Base-by-base conservation (phyloP, 2,888 invertebrate genomes). In the Eumacrocentrus americanus region DNA sequence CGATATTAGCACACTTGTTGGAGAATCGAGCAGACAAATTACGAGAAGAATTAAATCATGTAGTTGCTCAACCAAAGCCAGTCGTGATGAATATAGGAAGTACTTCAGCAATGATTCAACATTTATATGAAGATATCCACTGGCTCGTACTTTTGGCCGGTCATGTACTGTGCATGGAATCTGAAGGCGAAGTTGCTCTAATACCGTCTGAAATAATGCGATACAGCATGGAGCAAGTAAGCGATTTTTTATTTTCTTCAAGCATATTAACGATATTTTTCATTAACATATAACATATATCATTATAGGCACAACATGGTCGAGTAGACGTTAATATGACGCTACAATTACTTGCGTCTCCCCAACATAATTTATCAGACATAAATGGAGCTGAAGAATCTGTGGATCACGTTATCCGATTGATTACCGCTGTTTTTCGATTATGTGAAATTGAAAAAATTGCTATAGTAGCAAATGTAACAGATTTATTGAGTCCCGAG, bases 51-150 rank as follows among this genome's bases (percentile, higher is more conserved):
- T 74, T 86, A 29, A 79, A 75, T 50, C 69, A 67, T 51, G 42
- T 77, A n/a, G 70, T 72, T 0, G 66, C 61, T 22, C 70, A 71
- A 46, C 63, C 64, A 14, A 65, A 72, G 47, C 40, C 67, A 2
- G 58, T 70, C 34, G n/a, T n/a, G n/a, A n/a, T n/a, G n/a, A n/a
- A n/a, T n/a, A n/a, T n/a, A n/a, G 60, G 58, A 11, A 63, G 70
- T 0, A 64, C 58, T 22, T 55, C 67, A 0, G 78, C 79, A 18
- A 81, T 84, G 56, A 76, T 92, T 23, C 84, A 87, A 60, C 85
- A 83, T 51, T 81, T 95, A 29, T 93, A 92, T 75, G 95, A 96
- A 82, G 95, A 95, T 81, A 81, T 95, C 18, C 94, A 95, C 79
- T 96, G 95, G 96, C 85, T 92, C 23, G 81, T 95, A 22, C 86